phyloP scores from a whole-genome alignment of 2,888 invertebrate species.

The Tipula vernalis region DNA sequence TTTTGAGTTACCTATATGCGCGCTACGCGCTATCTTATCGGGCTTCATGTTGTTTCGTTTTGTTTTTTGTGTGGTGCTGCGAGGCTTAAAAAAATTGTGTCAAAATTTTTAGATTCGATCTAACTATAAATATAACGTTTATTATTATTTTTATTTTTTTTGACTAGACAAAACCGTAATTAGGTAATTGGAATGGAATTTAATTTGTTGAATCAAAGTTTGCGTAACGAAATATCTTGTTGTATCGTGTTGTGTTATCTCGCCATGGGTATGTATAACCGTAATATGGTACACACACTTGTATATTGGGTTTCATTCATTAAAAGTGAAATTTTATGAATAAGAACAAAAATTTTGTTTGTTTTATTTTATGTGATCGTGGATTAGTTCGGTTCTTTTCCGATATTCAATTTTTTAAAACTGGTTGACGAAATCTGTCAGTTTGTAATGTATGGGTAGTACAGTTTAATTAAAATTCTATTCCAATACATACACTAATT shows the following conservation, averaged over 20 bases:
- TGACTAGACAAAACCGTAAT: not conserved
- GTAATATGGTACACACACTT: not conserved
- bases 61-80: not conserved
- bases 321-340: not conserved
- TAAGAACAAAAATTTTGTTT: no score
- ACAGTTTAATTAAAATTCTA: no score
- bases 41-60: not conserved
- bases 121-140: not conserved
- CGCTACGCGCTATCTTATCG: not conserved
- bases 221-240: not conserved
- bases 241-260: not conserved
- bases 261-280: not conserved
- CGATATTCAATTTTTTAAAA: no score
- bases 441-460: no score
- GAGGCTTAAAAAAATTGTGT: not conserved
- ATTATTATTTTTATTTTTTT: not conserved
- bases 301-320: not conserved
- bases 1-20: not conserved
- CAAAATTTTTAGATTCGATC: not conserved
- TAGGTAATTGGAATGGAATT: not conserved
- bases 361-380: no score
- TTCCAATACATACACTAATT: no score
- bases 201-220: not conserved
- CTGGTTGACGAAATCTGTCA: no score
- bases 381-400: no score